Evolutionary conservation across 2,888 invertebrate species (phyloP).

Genomic region (Pegoplata infirma): DNA sequence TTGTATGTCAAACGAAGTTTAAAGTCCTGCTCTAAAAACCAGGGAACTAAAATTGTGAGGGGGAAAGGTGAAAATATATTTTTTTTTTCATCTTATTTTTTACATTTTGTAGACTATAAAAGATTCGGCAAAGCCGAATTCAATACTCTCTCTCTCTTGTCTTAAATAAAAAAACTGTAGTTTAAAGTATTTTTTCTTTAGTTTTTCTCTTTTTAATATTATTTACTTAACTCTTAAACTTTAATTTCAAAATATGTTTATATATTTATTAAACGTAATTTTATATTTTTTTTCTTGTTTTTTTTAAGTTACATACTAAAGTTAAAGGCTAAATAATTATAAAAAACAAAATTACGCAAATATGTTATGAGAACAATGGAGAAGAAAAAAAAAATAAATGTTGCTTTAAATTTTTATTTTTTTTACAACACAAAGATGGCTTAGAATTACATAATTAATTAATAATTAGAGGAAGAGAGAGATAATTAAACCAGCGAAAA

Average conservation of each 20-base stretch:
- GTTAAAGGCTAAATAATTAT: constrained; percentile 56
- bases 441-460: constrained; percentile 46
- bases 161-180: constrained; percentile 34
- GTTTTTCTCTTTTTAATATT: constrained; percentile 47
- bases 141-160: too few species aligned
- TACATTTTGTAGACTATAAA: too few species aligned
- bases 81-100: too few species aligned
- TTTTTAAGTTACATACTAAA: constrained; percentile 55
- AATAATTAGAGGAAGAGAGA: constrained; percentile 35
- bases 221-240: constrained; percentile 63
- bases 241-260: constrained; percentile 63
- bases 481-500: constrained; percentile 23
- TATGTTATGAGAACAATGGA: constrained; percentile 53
- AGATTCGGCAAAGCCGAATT: too few species aligned
- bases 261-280: constrained; percentile 62
- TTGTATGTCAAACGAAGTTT: too few species aligned
- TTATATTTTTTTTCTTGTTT: constrained; percentile 45
- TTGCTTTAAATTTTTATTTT: constrained; percentile 32
- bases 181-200: constrained; percentile 39
- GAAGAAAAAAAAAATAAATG: too few species aligned
- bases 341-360: constrained; percentile 38
- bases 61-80: too few species aligned
- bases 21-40: too few species aligned
- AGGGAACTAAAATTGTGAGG: too few species aligned
- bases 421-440: constrained; percentile 48